Percentiles rank a stretch among this genome's conserved stretches.
Conservation (phyloP, 2,113 vertebrate species). For the Brachirus orientalis region DNA sequence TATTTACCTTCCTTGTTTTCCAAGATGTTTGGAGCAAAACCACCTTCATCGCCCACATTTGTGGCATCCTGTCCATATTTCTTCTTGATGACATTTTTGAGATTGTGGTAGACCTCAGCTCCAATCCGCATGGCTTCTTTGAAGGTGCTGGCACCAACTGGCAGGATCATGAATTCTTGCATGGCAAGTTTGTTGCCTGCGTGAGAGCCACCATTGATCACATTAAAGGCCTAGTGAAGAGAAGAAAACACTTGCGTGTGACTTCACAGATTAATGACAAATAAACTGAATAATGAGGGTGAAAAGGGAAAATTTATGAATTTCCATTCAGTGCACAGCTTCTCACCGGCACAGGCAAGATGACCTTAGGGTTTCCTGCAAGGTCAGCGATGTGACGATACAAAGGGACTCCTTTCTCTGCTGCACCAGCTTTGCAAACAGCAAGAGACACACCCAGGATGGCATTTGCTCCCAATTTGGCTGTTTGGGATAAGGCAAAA, state of each 20-base stretch:
- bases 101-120: conserved; percentile 96
- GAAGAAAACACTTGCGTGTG: not conserved
- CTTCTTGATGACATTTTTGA: conserved; percentile 96
- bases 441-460: conserved; percentile 96
- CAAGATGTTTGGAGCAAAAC: conserved; percentile 97
- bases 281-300: not conserved
- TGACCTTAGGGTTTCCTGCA: conserved; percentile 90
- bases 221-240: conserved; percentile 90
- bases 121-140: conserved; percentile 95
- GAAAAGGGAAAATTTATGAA: not conserved
- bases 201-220: conserved; percentile 97
- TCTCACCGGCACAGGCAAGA: conserved; percentile 94
- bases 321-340: not conserved
- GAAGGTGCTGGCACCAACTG: conserved; percentile 89
- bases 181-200: conserved; percentile 98
- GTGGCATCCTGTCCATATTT: conserved; percentile 98
- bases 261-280: not conserved
- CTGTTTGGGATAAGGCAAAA: conserved; percentile 69
- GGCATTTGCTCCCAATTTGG: conserved; percentile 95
- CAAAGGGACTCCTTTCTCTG: conserved; percentile 93
- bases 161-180: conserved; percentile 99
- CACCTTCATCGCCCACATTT: conserved; percentile 96
- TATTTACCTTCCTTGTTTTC: conserved; percentile 94
- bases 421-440: conserved; percentile 97
- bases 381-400: conserved; percentile 96